Conservation (phyloP, 2,113 vertebrate species). For the Thalassoma bifasciatum region DNA sequence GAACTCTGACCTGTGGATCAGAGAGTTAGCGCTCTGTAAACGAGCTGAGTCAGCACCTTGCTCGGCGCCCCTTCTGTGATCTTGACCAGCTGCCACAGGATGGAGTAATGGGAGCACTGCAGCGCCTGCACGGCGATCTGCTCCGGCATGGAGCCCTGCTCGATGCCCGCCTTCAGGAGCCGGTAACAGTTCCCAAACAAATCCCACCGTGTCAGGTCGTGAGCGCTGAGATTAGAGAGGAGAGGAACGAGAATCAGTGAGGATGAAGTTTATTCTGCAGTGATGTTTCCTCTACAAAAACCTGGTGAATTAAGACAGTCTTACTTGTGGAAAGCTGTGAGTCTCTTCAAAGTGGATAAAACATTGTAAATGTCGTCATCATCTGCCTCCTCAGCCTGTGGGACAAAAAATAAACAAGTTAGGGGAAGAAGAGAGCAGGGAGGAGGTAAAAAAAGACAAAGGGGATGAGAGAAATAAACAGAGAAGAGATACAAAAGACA, state of each 20-base stretch:
- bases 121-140: conserved; percentile 99
- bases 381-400: conserved; percentile 96
- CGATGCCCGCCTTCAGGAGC: conserved; percentile 96
- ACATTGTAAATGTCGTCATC: conserved; percentile 99
- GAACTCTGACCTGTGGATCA: not conserved
- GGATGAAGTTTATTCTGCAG: not conserved
- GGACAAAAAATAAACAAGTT: conserved; percentile 39
- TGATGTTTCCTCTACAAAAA: no score
- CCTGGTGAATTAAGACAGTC: conserved; percentile 47
- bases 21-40: not conserved
- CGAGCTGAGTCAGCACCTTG: conserved; percentile 82
- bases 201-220: conserved; percentile 98
- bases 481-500: no score
- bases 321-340: conserved; percentile 99
- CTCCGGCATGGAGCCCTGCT: conserved; percentile 99
- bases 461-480: not conserved
- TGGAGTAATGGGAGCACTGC: conserved; percentile 98
- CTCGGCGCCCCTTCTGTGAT: conserved; percentile 96
- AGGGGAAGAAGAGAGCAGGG: no score
- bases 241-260: not conserved
- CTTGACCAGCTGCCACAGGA: conserved; percentile 99
- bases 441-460: no score
- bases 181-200: conserved; percentile 98
- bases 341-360: conserved; percentile 94
- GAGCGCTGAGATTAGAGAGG: conserved; percentile 84